phyloP scores from a whole-genome alignment of 2,113 vertebrate species.

The Apistogramma diplotaenia region DNA sequence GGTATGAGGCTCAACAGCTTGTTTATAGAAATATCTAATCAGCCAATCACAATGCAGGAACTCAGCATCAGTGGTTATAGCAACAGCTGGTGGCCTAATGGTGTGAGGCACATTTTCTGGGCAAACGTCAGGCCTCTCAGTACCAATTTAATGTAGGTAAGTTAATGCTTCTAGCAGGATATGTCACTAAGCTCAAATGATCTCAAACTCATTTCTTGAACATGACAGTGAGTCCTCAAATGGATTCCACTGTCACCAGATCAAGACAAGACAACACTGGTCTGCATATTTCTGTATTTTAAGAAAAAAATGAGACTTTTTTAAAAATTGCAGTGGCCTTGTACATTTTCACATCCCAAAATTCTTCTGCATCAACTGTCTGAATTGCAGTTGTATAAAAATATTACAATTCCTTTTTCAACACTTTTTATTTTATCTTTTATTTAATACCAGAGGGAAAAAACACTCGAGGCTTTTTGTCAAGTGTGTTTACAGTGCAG shows the following conservation, averaged over 20 bases:
- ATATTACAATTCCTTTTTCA: neutral
- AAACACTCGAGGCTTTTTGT: neutral
- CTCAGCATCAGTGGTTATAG: too few relatives aligned
- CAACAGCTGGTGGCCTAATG: too few relatives aligned
- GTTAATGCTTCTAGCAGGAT: too few relatives aligned
- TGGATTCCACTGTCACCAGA: neutral
- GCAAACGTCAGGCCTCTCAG: too few relatives aligned
- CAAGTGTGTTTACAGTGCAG: neutral
- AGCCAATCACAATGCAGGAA: neutral
- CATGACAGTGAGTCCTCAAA: too few relatives aligned
- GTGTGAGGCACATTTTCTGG: too few relatives aligned
- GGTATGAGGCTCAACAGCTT: neutral
- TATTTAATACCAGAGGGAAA: neutral
- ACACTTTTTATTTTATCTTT: neutral
- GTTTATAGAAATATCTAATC: neutral
- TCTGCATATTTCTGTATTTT: neutral
- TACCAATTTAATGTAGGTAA: too few relatives aligned
- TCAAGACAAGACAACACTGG: too few relatives aligned
- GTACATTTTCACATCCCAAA: neutral
- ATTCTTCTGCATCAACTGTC: too few relatives aligned
- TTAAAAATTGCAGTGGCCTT: neutral
- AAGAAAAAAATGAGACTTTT: neutral
- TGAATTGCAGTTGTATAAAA: neutral
- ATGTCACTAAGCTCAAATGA: too few relatives aligned
- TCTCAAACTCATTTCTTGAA: too few relatives aligned